Evolutionary conservation across 2,113 vertebrate species (phyloP).

Genomic region (Mesembrinibis cayennensis): DNA sequence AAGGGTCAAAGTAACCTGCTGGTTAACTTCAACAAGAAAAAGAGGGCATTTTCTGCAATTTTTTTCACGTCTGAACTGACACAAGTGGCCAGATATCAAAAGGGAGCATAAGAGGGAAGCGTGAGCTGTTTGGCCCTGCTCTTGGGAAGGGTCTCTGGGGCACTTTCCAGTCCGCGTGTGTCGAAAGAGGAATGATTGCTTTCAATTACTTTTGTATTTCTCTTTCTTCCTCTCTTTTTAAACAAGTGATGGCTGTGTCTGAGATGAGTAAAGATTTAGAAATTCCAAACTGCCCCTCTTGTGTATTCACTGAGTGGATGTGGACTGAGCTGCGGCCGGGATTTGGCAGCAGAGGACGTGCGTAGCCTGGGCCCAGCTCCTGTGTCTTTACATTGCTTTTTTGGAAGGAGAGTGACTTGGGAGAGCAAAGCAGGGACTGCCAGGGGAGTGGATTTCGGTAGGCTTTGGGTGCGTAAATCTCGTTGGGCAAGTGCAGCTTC

Average conservation of each 20-base stretch:
- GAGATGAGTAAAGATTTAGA: background rate
- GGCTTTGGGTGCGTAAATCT: background rate
- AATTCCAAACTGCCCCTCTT: background rate
- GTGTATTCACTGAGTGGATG: background rate
- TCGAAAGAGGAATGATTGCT: background rate
- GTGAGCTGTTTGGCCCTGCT: background rate
- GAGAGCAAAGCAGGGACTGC: background rate
- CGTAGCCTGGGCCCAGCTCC: background rate
- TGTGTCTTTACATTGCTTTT: background rate
- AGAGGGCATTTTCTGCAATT: background rate
- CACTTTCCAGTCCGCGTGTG: background rate
- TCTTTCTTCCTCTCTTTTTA: background rate
- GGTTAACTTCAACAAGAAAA: background rate
- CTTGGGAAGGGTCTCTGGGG: background rate
- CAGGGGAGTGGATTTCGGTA: background rate
- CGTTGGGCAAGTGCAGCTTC: background rate
- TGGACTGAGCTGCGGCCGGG: background rate
- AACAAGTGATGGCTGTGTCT: background rate
- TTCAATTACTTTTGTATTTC: conserved; percentile 17
- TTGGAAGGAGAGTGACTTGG: background rate
- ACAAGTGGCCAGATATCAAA: background rate
- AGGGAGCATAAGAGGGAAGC: background rate
- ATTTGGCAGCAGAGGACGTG: background rate
- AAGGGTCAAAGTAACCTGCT: background rate
- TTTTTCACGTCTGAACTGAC: background rate